Evolutionary conservation across 92 coral and sea anemone species (phyloP).

Genomic region (Ricordea florida): DNA sequence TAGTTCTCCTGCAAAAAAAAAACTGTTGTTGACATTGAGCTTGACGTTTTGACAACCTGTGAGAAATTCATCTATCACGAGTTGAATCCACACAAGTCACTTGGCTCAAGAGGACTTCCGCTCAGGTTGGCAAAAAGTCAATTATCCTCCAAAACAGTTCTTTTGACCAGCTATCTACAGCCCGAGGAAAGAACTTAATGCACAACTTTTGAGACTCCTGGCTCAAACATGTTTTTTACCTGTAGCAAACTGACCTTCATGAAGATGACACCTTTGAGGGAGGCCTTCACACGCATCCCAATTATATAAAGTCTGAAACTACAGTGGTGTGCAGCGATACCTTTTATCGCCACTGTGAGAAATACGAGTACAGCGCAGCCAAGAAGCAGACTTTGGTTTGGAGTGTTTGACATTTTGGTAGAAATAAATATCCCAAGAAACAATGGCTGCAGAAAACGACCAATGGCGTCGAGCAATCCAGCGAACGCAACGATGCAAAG

Average conservation of each 20-base stretch:
- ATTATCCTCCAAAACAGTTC: too few species aligned
- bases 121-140: too few species aligned
- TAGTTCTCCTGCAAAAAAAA: too few species aligned
- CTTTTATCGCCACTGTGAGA: conserved; percentile 22
- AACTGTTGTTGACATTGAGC: too few species aligned
- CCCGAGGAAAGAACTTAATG: too few species aligned
- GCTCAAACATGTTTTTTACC: too few species aligned
- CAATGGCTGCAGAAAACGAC: conserved; percentile 37
- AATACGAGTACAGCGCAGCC: conserved; percentile 10
- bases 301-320: conserved; percentile 32
- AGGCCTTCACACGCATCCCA: conserved; percentile 41
- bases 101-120: too few species aligned
- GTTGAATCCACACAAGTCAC: too few species aligned
- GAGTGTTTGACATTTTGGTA: neutral
- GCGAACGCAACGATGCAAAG: conserved; percentile 11
- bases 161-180: too few species aligned
- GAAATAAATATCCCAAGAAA: conserved; percentile 28
- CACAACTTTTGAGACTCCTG: too few species aligned
- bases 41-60: too few species aligned
- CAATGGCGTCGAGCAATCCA: conserved; percentile 24
- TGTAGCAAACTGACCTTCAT: conserved; percentile 3
- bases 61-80: too few species aligned
- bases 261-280: conserved; percentile 39
- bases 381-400: conserved; percentile 1
- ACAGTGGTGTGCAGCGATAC: conserved; percentile 35